Evolutionary conservation across 1,140 invertebrate species (phyloP).

Genomic region (Drosophila hydei): DNA sequence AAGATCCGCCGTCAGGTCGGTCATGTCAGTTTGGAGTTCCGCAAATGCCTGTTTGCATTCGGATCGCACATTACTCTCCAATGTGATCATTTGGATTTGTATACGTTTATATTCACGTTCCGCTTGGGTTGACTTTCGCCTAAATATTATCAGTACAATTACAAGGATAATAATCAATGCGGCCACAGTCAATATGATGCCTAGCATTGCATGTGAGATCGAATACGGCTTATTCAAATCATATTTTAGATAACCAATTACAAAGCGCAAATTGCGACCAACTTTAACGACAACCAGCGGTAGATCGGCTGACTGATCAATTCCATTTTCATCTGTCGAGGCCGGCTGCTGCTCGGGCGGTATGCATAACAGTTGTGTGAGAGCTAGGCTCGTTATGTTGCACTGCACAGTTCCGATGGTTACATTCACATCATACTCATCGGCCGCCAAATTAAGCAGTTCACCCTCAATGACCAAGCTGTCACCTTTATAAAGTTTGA

Average conservation of each 20-base stretch:
- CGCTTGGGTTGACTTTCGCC: constrained; percentile 96
- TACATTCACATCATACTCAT: constrained; percentile 96
- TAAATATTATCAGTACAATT: constrained; percentile 93
- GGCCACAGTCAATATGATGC: constrained; percentile 92
- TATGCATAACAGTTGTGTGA: constrained; percentile 94
- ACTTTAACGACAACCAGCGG: constrained; percentile 96
- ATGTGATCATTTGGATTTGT: constrained; percentile 99
- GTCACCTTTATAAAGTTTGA: constrained; percentile 97
- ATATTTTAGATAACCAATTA: constrained; percentile 94
- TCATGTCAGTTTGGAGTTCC: constrained; percentile 99
- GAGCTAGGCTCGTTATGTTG: constrained; percentile 96
- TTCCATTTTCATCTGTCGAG: constrained; percentile 93
- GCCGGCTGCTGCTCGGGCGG: constrained; percentile 94
- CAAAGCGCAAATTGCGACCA: constrained; percentile 93
- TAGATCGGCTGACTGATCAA: constrained; percentile 89
- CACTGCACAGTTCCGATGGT: constrained; percentile 94
- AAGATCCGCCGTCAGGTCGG: constrained; percentile 97
- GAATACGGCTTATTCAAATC: constrained; percentile 93
- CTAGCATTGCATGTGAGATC: constrained; percentile 94
- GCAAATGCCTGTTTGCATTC: constrained; percentile 99
- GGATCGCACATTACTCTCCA: constrained; percentile 98
- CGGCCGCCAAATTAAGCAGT: constrained; percentile 94
- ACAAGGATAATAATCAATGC: constrained; percentile 93
- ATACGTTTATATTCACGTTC: constrained; percentile 98
- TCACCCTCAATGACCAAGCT: constrained; percentile 97